Base-by-base conservation (phyloP, 2,797 vertebrate genomes). In the Propithecus deckenii region DNA sequence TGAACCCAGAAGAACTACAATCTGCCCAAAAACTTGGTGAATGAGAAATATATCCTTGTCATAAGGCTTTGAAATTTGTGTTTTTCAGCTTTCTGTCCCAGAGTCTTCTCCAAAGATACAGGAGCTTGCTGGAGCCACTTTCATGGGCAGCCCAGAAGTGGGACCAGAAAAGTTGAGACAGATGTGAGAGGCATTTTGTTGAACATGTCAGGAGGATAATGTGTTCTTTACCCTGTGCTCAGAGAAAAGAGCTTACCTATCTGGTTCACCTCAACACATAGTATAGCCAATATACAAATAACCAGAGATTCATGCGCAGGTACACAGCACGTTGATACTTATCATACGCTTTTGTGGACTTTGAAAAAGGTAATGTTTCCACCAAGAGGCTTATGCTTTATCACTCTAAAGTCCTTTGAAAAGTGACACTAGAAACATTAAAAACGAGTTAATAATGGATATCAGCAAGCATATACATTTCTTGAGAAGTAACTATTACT, bases 341-440 rank as follows among this genome's bases (percentile, higher is more conserved):
- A 71, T 13, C 8, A 35, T 46, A 69, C 15, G 30, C 9, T 84
- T 96, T 52, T 76, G 15, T 94, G 59, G 28, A 52, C 9, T 52
- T 86, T 63, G 46, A 59, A 86, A 57, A 78, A 76, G 25, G 32
- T 57, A 59, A 75, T 3, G 59, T 92, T 69, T 76, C 89, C 32
- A 67, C 28, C 84, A 8, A 23, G 59, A 94, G 23, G 38, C 35
- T 75, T 59, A 89, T 22, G 25, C 38, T 86, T 89, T 75, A 55
- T 76, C 52, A 57, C 57, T 83, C 10, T 80, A 28, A 75, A 95
- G 75, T 79, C 22, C n/a, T 93, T 85, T 91, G 52, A 95, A 94
- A 81, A 14, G 46, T 57, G 30, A 89, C 50, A 61, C 15, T 59
- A 35, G 57, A 84, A 96, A 92, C 52, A 59, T 78, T 69, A 41